A percentile compares a stretch with the other conserved stretches of the same genome.
These are phyloP conservation scores for Palythoa heliodiscus DNA, from an alignment of 92 coral and sea anemone genomes.

Conservation along the genomic window DNA sequence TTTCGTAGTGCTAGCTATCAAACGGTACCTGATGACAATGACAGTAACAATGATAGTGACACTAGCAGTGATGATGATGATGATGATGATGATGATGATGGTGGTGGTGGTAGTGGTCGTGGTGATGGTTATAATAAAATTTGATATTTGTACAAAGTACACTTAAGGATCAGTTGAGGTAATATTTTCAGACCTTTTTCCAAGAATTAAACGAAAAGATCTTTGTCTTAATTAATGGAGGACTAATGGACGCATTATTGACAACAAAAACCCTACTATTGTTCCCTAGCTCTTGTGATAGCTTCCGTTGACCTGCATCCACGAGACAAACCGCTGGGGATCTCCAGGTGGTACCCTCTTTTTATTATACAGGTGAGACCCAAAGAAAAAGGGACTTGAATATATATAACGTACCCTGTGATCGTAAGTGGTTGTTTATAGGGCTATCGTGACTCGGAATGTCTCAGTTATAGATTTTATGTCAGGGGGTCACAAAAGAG, in stretches of 20 bases:
- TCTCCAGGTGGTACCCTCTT: conserved; percentile 49
- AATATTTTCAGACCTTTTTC: background rate
- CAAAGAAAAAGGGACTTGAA: background rate
- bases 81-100: too few relatives aligned
- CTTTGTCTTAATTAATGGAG: too few relatives aligned
- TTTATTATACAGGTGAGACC: conserved; percentile 49
- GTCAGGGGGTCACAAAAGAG: too few relatives aligned
- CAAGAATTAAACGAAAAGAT: background rate
- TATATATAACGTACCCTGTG: background rate
- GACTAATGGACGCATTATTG: background rate
- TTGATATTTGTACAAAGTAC: too few relatives aligned
- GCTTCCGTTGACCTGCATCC: conserved; percentile 55
- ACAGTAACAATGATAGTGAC: too few relatives aligned
- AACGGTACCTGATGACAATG: too few relatives aligned
- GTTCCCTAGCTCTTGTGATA: conserved; percentile 48
- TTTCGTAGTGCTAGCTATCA: too few relatives aligned
- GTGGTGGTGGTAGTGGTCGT: too few relatives aligned
- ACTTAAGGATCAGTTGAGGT: too few relatives aligned
- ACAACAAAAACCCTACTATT: background rate
- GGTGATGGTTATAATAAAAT: too few relatives aligned
- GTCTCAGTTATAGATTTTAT: too few relatives aligned
- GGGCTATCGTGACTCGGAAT: background rate
- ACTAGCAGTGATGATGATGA: too few relatives aligned
- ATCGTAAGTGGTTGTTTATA: background rate
- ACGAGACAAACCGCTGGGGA: conserved; percentile 18